Conservation (phyloP, 2,797 vertebrate genomes). For the Martes flavigula region DNA sequence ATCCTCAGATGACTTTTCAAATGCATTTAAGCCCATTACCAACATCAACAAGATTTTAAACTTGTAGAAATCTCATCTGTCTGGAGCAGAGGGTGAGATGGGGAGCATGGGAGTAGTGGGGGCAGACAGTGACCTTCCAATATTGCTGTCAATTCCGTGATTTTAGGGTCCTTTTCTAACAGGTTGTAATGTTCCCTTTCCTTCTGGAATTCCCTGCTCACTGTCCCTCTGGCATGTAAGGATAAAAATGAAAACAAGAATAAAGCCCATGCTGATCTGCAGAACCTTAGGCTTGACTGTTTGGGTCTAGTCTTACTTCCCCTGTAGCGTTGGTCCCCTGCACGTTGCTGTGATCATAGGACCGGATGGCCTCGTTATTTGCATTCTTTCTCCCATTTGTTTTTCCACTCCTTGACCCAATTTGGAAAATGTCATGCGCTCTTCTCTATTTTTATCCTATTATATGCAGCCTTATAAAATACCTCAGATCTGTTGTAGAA, state of each 20-base stretch:
- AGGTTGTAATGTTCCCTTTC: background rate
- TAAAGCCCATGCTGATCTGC: background rate
- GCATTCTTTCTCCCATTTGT: background rate
- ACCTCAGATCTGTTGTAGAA: background rate
- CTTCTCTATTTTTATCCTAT: conserved; percentile 52
- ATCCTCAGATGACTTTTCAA: background rate
- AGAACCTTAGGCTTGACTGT: background rate
- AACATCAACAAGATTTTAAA: background rate
- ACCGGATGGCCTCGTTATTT: background rate
- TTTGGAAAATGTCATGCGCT: background rate
- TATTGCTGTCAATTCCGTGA: background rate
- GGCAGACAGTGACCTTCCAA: background rate
- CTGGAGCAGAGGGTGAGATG: background rate
- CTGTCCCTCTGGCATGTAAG: background rate
- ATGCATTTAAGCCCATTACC: background rate
- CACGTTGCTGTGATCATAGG: background rate
- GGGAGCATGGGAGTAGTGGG: background rate
- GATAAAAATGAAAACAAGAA: background rate
- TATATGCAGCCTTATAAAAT: background rate
- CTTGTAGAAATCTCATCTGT: background rate
- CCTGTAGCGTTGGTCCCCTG: background rate
- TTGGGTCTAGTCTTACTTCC: background rate
- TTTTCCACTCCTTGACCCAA: conserved; percentile 42
- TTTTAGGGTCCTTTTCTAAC: background rate
- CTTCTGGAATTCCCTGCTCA: background rate